Base-by-base conservation (phyloP, 1,140 invertebrate species). In the Zaprionus vittiger region DNA sequence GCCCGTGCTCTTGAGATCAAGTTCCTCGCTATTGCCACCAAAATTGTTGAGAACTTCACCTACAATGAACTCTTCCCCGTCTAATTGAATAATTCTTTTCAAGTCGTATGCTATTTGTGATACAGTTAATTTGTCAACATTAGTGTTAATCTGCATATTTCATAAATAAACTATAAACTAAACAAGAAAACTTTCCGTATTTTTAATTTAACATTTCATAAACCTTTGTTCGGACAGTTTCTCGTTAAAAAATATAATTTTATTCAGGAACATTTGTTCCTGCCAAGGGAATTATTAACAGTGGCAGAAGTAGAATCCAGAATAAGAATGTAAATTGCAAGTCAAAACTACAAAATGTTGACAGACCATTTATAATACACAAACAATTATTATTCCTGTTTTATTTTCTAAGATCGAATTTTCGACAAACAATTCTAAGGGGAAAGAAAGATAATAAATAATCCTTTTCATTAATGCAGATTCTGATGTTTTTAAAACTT, bases 1-100 rank as follows among this genome's bases (percentile, higher is more conserved):
- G 95, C 95, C 63, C 94, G 91, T 60, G 94, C 94, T 0, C 81
- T 96, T 1, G 93, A 94, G 5, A 86, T 91, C 7, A 93, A 94
- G 17, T 95, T 95, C 67, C 63, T 93, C 4, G 83, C 94, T 4
- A 93, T 95, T 59, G 93, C 93, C 1, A 94, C 94, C 67, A 94
- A 93, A 72, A 94, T 96, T 28, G 86, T 95, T 3, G 80, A 91
- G 31, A 93, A 93, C 26, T 95, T 94, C 64, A 94, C 94, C 9
- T 95, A 93, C 68, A 90, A 94, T 22, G 94, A 95, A 80, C 91
- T 96, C 0, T 95, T 96, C 82, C 95, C 95, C 5, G 74, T 90
- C 38, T 90, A 85, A 90, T 11, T 20, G 6, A 24, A n/a, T 60
- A 31, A 17, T 38, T 17, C 59, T 20, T 7, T 59, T 24, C 24